Percentiles rank a stretch among this genome's conserved stretches.
Conservation (phyloP, 2,888 invertebrate genomes). For the Drosophila affinis region DNA sequence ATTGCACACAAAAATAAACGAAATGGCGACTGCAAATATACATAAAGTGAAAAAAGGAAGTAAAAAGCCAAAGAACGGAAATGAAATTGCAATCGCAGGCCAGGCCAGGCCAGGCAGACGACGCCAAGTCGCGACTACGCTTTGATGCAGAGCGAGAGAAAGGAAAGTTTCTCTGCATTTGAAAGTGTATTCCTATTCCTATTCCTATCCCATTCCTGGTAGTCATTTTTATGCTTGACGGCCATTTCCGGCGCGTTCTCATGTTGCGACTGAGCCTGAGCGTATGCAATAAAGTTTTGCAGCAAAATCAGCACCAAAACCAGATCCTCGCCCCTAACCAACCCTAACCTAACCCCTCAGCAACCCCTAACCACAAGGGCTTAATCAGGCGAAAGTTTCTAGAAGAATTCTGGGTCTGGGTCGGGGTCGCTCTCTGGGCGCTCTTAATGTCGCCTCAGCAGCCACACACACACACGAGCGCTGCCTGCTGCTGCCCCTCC, state of each 20-base stretch:
- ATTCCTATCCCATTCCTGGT: conserved; percentile 10
- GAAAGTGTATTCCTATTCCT: conserved; percentile 29
- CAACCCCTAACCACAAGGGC: conserved; percentile 31
- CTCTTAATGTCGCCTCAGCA: conserved; percentile 35
- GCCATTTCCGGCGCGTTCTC: conserved; percentile 63
- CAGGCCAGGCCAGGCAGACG: conserved; percentile 63
- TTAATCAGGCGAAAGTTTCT: conserved; percentile 58
- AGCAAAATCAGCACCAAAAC: conserved; percentile 11
- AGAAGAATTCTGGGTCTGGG: conserved; percentile 41
- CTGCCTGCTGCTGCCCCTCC: conserved; percentile 6
- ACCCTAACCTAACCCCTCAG: not conserved
- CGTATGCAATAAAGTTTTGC: conserved; percentile 68
- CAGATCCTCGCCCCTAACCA: not conserved
- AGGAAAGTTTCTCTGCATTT: conserved; percentile 57
- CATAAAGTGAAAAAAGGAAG: conserved; percentile 40
- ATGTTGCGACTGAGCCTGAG: conserved; percentile 55
- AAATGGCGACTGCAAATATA: conserved; percentile 35
- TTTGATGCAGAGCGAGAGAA: conserved; percentile 53
- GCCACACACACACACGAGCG: conserved; percentile 24
- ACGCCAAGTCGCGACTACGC: conserved; percentile 71
- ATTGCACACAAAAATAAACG: conserved; percentile 59
- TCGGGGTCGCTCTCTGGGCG: conserved; percentile 10
- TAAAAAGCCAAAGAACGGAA: conserved; percentile 67
- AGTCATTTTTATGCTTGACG: conserved; percentile 24
- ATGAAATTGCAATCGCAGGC: conserved; percentile 77